Base-by-base conservation (phyloP, 2,797 vertebrate genomes). In the Amniataba percoides region DNA sequence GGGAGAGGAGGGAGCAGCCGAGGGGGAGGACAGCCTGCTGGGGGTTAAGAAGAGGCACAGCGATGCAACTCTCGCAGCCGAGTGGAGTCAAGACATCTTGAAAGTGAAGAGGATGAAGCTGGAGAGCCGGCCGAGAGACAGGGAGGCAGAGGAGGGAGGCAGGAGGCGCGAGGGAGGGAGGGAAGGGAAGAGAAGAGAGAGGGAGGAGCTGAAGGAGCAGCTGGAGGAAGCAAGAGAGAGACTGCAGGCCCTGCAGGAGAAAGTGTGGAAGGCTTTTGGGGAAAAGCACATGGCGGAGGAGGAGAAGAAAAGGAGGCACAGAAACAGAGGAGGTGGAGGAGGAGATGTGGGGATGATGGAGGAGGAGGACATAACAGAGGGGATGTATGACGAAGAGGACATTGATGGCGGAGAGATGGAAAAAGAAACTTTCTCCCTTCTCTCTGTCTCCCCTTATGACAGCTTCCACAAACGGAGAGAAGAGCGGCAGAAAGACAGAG, bases 241-340 rank as follows among this genome's bases (percentile, higher is more conserved):
- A 74, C 91, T 96, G 65, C 90, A 94, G 70, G 94, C 94, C 43
- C 90, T 96, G 82, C 96, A 96, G 88, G 94, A 95, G 88, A 96
- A 93, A 57, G 94, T 96, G 1, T 95, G 94, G 93, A 93, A 86
- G 89, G 94, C 92, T 5, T 96, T 95, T 71, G 94, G 94, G 34
- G 94, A 95, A 72, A 93, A 92, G 72, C 86, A 90, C 70, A 51
- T 83, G 64, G 87, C 52, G 3, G 89, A 91, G 48, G 89, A 89
- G 40, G 77, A 92, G 63, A 85, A 65, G 73, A 88, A 84, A 67
- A 71, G 64, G 46, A 84, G 78, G 71, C 3, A 4, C n/a, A 60
- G 66, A 12, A 89, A 72, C 57, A 70, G 71, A 62, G 57, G 23
- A 51, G 70, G 77, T 16, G 80, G 82, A 66, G 74, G 85, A 23